Evolutionary conservation across 1,140 invertebrate genomes (phyloP), one percentile per base, ranked within the genome.

Genomic region (Saccostrea cuccullata): DNA sequence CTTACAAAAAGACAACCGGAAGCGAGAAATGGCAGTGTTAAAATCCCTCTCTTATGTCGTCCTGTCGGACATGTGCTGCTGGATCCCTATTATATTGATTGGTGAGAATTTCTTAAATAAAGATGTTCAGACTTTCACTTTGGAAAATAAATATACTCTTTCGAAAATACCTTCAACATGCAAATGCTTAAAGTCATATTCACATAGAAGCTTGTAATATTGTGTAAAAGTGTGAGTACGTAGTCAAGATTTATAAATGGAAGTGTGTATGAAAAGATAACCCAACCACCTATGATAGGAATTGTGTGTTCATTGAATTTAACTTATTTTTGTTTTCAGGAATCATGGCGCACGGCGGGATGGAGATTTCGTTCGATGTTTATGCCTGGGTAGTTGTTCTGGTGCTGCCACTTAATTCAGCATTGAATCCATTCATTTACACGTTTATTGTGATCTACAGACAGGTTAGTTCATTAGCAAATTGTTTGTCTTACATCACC

Each of bases 1-100:
- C 20, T 92, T 97, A 64, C 6, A 94, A 96, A 95, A 40, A 94
- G 96, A 58, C 95, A 95, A 60, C 97, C 96, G 94, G 96, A 96
- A 64, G 8, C 23, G 70, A 20, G 87, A 88, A 47, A 73, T 56
- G 0, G 90, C 82, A 86, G 55, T 91, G 47, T 36, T 86, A 93
- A 90, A 93, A 47, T 77, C 93, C 30, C 93, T 94, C 60, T 94
- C 93, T 85, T 92, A 93, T 87, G 94, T 95, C 55, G 94, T 95
- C 2, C 73, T 94, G 15, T 94, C 94, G 1, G 94, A 95, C 88
- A 94, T 93, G 82, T 58, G 93, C 12, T 95, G 94, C 86, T 95
- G 94, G 94, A 89, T 95, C n/a, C 94, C 94, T n/a, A 94, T 94
- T 67, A 90, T 88, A 56, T 70, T 92, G 47, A n/a, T 86, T 58